Conservation (phyloP, 2,797 vertebrate genomes). For the Gephyroberyx darwinii region DNA sequence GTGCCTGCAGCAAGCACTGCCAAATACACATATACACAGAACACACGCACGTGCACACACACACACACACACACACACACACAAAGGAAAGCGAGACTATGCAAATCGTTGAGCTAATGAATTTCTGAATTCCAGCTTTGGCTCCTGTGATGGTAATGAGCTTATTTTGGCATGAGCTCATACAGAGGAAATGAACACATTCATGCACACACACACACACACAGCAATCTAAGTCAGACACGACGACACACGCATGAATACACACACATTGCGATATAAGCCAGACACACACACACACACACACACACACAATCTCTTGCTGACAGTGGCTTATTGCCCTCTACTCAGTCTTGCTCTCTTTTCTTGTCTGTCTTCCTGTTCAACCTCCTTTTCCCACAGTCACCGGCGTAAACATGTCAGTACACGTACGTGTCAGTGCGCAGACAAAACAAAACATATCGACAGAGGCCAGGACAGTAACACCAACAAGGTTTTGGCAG, state of each 20-base stretch:
- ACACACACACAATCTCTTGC: conserved; percentile 60
- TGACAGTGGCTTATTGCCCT: conserved; percentile 65
- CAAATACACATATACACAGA: conserved; percentile 34
- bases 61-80: conserved; percentile 32
- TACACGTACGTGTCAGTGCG: background rate
- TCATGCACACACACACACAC: conserved; percentile 36
- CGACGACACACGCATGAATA: conserved; percentile 42
- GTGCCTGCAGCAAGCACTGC: conserved; percentile 59
- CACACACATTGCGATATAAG: conserved; percentile 40
- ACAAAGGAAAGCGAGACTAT: conserved; percentile 58
- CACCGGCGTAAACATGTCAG: conserved; percentile 50
- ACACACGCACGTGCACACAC: background rate
- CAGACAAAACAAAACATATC: background rate
- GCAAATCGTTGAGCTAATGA: conserved; percentile 74
- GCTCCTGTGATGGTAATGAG: conserved; percentile 76
- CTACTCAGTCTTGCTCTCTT: conserved; percentile 40
- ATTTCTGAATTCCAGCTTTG: conserved; percentile 73
- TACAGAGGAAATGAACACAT: conserved; percentile 60
- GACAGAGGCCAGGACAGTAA: background rate
- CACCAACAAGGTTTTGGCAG: background rate
- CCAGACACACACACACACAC: conserved; percentile 52
- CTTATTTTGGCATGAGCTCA: conserved; percentile 77
- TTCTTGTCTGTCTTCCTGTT: conserved; percentile 26
- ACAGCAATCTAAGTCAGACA: conserved; percentile 52
- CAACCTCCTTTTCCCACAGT: conserved; percentile 23